A percentile compares a stretch with the other conserved stretches of the same genome.
These are phyloP conservation scores for Danionella dracula DNA, from an alignment of 2,797 vertebrate genomes.

Conservation along the genomic window DNA sequence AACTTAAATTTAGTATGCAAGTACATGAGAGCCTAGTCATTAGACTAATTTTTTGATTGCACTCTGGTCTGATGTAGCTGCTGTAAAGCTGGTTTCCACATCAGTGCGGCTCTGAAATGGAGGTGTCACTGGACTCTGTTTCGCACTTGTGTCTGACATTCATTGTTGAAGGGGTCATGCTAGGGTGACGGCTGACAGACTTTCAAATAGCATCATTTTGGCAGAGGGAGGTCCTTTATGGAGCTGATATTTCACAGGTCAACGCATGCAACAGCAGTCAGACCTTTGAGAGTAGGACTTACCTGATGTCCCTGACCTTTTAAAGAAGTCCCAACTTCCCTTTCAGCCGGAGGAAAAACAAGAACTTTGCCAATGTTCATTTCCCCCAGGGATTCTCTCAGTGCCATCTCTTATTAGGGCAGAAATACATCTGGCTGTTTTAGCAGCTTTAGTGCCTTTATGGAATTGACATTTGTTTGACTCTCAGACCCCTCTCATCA, in stretches of 20 bases:
- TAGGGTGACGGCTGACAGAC: constrained; percentile 64
- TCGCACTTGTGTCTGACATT: constrained; percentile 32
- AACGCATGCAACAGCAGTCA: constrained; percentile 59
- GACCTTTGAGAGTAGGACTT: constrained; percentile 56
- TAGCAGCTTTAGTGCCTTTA: not conserved
- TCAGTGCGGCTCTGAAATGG: no score
- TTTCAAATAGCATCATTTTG: constrained; percentile 75
- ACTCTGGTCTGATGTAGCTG: no score
- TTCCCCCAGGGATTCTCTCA: constrained; percentile 28
- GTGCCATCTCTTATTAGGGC: constrained; percentile 25
- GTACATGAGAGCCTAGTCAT: no score
- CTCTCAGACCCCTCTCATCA: not conserved
- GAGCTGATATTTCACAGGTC: constrained; percentile 73
- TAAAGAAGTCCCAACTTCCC: constrained; percentile 59
- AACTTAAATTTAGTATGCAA: no score
- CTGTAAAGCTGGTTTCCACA: not conserved
- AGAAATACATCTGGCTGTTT: constrained; percentile 16
- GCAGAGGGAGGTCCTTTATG: constrained; percentile 57
- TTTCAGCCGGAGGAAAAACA: constrained; percentile 37
- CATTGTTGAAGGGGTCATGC: constrained; percentile 49
- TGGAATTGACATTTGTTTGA: constrained; percentile 15
- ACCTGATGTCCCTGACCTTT: constrained; percentile 70
- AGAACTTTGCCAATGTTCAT: constrained; percentile 14
- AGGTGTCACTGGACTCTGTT: no score
- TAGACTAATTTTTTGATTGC: no score